Conservation (phyloP, 2,113 vertebrate species). For the Hypomesus transpacificus region DNA sequence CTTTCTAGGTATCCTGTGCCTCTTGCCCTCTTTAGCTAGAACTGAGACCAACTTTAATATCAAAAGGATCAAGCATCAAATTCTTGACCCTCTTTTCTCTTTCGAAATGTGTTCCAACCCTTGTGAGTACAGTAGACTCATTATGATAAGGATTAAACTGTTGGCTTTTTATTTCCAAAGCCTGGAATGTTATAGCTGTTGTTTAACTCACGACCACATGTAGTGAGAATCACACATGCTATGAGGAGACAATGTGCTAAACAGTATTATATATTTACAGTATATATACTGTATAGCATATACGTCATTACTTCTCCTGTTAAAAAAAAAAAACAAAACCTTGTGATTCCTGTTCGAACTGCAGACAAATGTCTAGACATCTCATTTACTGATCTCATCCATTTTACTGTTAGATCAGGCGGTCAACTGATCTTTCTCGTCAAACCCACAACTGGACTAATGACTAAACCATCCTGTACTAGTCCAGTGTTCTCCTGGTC, state of each 20-base stretch:
- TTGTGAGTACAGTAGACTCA: constrained; percentile 19
- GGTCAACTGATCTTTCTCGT: not conserved
- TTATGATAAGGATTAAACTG: constrained; percentile 40
- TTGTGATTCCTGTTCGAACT: not conserved
- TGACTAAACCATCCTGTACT: not conserved
- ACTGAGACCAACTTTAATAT: constrained; percentile 37
- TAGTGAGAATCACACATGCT: not conserved
- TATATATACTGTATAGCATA: not conserved
- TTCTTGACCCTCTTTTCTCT: constrained; percentile 38
- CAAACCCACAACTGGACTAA: not conserved
- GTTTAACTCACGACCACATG: not conserved
- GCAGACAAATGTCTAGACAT: not conserved
- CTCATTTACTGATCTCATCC: not conserved
- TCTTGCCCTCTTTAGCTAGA: constrained; percentile 42
- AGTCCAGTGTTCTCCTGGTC: not conserved
- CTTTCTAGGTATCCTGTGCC: constrained; percentile 22
- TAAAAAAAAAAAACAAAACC: not conserved
- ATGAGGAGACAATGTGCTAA: not conserved
- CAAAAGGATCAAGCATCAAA: constrained; percentile 47
- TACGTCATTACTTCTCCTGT: not conserved
- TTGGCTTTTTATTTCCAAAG: constrained; percentile 35
- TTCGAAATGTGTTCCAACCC: constrained; percentile 26
- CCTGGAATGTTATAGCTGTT: constrained; percentile 27
- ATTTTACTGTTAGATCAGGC: constrained; percentile 1
- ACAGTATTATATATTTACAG: not conserved